Evolutionary conservation across 2,797 vertebrate species (phyloP).

Genomic region (Rhadinocentrus ornatus): DNA sequence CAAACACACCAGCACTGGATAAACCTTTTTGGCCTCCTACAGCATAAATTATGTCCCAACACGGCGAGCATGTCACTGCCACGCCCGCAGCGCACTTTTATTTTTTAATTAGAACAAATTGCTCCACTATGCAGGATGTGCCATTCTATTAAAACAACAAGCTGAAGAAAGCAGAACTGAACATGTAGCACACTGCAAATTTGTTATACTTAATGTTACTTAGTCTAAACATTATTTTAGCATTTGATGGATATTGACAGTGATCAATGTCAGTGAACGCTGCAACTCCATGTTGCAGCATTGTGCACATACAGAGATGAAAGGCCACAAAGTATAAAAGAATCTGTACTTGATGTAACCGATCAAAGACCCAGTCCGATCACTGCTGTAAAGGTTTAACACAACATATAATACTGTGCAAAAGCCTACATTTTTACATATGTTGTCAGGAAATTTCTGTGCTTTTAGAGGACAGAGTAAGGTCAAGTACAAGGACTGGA

Average conservation of each 20-base stretch:
- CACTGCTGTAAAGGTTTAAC: no score
- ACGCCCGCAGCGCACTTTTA: not conserved
- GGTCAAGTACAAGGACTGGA: no score
- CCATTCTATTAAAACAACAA: slow-evolving; percentile 37
- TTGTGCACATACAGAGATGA: slow-evolving; percentile 19
- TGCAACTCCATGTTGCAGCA: slow-evolving; percentile 20
- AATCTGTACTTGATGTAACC: no score
- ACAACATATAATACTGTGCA: no score
- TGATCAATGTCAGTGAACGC: no score
- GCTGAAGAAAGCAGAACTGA: slow-evolving; percentile 39
- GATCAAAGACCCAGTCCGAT: no score
- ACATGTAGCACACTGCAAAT: slow-evolving; percentile 39
- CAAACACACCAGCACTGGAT: slow-evolving; percentile 7
- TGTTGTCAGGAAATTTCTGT: no score
- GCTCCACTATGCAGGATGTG: slow-evolving; percentile 7
- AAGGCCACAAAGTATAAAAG: not conserved
- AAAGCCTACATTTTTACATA: no score
- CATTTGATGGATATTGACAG: slow-evolving; percentile 41
- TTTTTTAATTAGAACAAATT: slow-evolving; percentile 38
- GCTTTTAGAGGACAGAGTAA: no score
- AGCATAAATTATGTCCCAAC: slow-evolving; percentile 3
- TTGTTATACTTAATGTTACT: slow-evolving; percentile 37
- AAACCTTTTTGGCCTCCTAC: slow-evolving; percentile 5
- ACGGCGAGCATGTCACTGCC: slow-evolving; percentile 4
- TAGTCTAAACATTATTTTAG: slow-evolving; percentile 34